phyloP scores from a whole-genome alignment of 2,797 vertebrate genomes.

The Peromyscus melanophrys region DNA sequence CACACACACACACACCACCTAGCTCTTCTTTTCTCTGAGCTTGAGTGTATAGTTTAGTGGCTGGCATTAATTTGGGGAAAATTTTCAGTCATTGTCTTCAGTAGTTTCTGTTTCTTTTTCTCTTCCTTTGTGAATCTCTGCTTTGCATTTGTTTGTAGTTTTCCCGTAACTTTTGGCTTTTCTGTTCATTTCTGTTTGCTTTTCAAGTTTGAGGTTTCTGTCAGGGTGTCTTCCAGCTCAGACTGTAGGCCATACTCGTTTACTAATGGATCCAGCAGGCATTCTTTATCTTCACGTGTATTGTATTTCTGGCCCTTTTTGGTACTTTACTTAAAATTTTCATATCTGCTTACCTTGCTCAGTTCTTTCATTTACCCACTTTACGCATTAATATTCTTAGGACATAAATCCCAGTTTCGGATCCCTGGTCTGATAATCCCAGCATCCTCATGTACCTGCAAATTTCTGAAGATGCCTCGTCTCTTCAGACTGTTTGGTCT shows the following conservation, averaged over 20 bases:
- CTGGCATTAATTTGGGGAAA: background rate
- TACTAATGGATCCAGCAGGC: background rate
- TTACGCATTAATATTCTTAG: background rate
- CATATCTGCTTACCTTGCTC: background rate
- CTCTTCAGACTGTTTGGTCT: background rate
- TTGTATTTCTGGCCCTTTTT: background rate
- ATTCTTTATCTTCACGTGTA: background rate
- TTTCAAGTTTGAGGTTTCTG: background rate
- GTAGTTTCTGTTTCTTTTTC: background rate
- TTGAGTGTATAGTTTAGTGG: background rate
- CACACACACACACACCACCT: background rate
- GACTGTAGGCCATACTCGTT: background rate
- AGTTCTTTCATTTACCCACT: background rate
- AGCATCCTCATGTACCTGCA: background rate
- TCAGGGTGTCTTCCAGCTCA: background rate
- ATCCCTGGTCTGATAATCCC: background rate
- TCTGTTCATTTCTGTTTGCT: background rate
- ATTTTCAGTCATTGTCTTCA: background rate
- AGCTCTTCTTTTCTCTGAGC: background rate
- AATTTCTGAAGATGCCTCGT: background rate
- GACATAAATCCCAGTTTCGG: background rate
- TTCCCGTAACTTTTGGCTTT: background rate
- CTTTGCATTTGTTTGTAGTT: background rate
- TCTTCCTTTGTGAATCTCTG: background rate
- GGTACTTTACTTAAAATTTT: background rate